Conservation (phyloP, 1,140 invertebrate genomes). For the Drosophila insularis region DNA sequence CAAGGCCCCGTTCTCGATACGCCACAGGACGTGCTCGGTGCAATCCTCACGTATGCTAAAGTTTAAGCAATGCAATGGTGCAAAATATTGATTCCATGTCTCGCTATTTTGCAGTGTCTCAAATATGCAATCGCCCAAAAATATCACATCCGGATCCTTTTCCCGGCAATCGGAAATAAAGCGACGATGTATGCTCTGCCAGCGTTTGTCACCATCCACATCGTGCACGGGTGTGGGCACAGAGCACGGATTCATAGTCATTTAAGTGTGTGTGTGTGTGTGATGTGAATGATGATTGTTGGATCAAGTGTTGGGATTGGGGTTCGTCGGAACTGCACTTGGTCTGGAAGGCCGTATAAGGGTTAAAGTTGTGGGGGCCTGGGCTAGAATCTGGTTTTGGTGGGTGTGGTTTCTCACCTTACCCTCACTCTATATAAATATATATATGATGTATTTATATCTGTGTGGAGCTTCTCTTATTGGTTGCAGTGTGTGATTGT, state of each 20-base stretch:
- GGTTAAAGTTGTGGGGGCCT: slow-evolving; percentile 5
- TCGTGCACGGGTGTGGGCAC: slow-evolving; percentile 86
- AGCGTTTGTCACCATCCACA: slow-evolving; percentile 78
- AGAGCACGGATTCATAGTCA: slow-evolving; percentile 85
- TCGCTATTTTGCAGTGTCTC: slow-evolving; percentile 90
- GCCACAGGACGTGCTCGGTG: slow-evolving; percentile 94
- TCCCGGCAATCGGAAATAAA: slow-evolving; percentile 91
- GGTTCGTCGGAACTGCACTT: neutral
- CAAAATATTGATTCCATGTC: slow-evolving; percentile 93
- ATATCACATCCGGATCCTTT: slow-evolving; percentile 95
- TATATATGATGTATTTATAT: neutral
- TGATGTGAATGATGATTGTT: neutral
- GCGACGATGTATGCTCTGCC: slow-evolving; percentile 86
- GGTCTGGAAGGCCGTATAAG: neutral
- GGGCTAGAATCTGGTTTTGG: slow-evolving; percentile 1
- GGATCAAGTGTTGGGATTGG: too few relatives aligned
- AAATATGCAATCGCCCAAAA: slow-evolving; percentile 93
- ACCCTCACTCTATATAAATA: neutral
- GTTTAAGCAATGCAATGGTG: slow-evolving; percentile 93
- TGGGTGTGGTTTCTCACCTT: slow-evolving; percentile 7
- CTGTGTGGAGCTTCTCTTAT: neutral
- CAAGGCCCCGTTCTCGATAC: slow-evolving; percentile 93
- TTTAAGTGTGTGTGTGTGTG: neutral
- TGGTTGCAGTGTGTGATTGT: neutral
- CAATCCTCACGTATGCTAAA: slow-evolving; percentile 95